Base-by-base conservation (phyloP, 2,888 invertebrate genomes). In the Acronicta leporina region DNA sequence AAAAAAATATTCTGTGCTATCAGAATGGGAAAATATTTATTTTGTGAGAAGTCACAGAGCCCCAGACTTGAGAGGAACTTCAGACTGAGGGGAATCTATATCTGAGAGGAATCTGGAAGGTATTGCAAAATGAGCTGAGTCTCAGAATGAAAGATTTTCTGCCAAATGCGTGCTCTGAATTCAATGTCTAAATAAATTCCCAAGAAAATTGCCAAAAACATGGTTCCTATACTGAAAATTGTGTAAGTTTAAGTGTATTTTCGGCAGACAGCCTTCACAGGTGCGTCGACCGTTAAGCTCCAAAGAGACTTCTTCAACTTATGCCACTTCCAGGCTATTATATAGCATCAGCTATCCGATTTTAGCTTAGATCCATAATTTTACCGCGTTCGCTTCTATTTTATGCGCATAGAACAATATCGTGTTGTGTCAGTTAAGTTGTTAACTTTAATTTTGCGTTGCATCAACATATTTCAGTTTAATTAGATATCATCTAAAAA, bases 221-320 rank as follows among this genome's bases (percentile, higher is more conserved):
- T 73, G 70, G 74, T 54, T 13, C 8, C 15, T 35, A n/a, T 44
- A 41, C 15, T 33, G 38, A 50, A 59, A 63, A 47, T 33, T 69
- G 25, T 65, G 27, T 20, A 71, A 75, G 55, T 67, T 72, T 63
- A 9, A 35, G n/a, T 9, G 47, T 51, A 71, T 71, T 52, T 66
- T 60, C 50, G n/a, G 41, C 27, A 27, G 40, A 42, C 54, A 55
- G 52, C 54, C 69, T 57, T 58, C 49, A 25, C 62, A 73, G 69
- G 62, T 73, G 77, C 38, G 41, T 30, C 60, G 60, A 41, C 65
- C 71, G 65, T 72, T 72, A 65, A 73, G 67, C 63, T 52, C 46
- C 53, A 46, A 35, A 51, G 48, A 57, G 52, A 61, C 44, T 63
- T 60, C 51, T 27, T 11, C 16, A 67, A 72, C 45, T 71, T 71